Percentiles rank a stretch among this genome's conserved stretches.
Evolutionary conservation across 2,113 vertebrate species (phyloP).

Genomic region (Paedocypris sp.): DNA sequence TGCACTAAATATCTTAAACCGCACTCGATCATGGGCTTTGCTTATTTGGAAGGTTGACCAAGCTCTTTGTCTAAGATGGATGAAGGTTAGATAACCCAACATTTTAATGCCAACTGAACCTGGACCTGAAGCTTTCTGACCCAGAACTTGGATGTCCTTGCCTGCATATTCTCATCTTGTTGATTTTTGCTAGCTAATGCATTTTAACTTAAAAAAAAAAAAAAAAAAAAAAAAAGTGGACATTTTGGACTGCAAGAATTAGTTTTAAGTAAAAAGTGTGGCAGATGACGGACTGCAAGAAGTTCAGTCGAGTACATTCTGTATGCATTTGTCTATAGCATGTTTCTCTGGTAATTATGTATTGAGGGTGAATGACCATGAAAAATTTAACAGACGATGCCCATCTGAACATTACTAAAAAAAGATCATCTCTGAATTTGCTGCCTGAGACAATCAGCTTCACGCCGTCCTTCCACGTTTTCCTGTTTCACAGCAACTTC

Average conservation of each 20-base stretch:
- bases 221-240: background rate
- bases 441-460: slow-evolving; percentile 56
- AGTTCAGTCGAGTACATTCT: slow-evolving; percentile 33
- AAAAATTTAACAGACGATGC: slow-evolving; percentile 38
- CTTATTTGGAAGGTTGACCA: no score
- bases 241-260: no score
- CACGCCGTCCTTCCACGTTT: slow-evolving; percentile 41
- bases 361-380: slow-evolving; percentile 39
- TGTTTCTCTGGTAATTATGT: slow-evolving; percentile 41
- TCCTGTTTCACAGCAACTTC: slow-evolving; percentile 45
- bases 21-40: no score
- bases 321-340: slow-evolving; percentile 48
- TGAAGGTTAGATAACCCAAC: background rate
- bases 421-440: slow-evolving; percentile 38
- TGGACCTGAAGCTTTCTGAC: slow-evolving; percentile 6
- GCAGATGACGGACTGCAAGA: slow-evolving; percentile 14
- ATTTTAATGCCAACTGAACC: slow-evolving; percentile 12
- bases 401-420: slow-evolving; percentile 38
- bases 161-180: slow-evolving; percentile 15
- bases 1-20: no score
- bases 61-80: no score
- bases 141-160: slow-evolving; percentile 8
- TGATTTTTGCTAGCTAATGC: slow-evolving; percentile 35
- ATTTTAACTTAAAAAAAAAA: no score
- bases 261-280: slow-evolving; percentile 18